Percentiles rank a stretch among this genome's conserved stretches.
Conservation (phyloP, 2,888 invertebrate species). For the Helleia helle region DNA sequence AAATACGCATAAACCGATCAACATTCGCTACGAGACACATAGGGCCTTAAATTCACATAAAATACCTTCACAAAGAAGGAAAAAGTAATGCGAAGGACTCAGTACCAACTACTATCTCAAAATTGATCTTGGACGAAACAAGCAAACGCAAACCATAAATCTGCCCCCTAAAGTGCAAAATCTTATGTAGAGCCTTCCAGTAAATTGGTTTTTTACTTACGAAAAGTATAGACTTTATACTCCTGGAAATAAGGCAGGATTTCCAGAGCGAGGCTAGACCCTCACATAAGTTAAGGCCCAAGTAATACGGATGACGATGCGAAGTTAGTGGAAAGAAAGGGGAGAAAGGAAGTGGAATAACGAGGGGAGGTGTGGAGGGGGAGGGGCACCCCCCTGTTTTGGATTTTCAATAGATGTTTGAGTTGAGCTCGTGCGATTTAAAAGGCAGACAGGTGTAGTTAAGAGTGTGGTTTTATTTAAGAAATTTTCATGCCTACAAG, state of each 20-base stretch:
- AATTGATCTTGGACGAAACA: constrained; percentile 48
- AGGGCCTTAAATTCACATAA: constrained; percentile 68
- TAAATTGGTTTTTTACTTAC: constrained; percentile 50
- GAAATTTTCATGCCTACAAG: background rate
- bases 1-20: constrained; percentile 23
- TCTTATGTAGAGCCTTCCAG: constrained; percentile 26
- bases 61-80: constrained; percentile 68
- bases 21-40: constrained; percentile 54
- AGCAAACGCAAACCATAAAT: background rate
- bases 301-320: constrained; percentile 73
- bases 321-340: constrained; percentile 71
- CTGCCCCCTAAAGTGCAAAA: constrained; percentile 27
- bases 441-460: constrained; percentile 58
- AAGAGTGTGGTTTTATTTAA: constrained; percentile 19
- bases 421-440: constrained; percentile 57
- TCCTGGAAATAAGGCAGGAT: constrained; percentile 17
- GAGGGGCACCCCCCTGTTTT: constrained; percentile 58
- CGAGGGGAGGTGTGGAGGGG: constrained; percentile 42
- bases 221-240: constrained; percentile 24
- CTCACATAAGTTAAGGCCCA: constrained; percentile 69
- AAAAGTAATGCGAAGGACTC: constrained; percentile 73
- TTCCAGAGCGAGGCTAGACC: constrained; percentile 31
- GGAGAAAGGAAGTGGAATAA: constrained; percentile 57
- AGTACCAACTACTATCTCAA: constrained; percentile 67
- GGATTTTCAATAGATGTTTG: constrained; percentile 73